Evolutionary conservation across 2,113 vertebrate genomes (phyloP), one percentile per base, ranked within the genome.

Genomic region (Anser brachyrhynchus): DNA sequence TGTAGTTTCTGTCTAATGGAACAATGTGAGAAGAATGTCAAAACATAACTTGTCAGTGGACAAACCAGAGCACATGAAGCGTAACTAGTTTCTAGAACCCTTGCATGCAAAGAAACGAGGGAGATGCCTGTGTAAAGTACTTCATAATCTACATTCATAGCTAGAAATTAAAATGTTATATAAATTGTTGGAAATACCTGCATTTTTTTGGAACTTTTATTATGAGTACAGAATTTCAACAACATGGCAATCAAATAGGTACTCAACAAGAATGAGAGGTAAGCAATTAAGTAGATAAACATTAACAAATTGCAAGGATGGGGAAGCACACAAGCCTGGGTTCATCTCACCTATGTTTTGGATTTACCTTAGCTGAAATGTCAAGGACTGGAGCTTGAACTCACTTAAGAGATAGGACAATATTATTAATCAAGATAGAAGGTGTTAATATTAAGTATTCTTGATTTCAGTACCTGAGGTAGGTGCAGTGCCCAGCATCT

Each of bases 71-170:
- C 46, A 26, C 15, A 35, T 51, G 29, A 26, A 39, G 2, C 23
- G 41, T 54, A n/a, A 83, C 1, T 0, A 4, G 4, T 3, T 1
- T 1, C 11, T 70, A 54, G 21, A 66, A 71, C 4, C 2, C 18
- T 66, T 54, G 69, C 8, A 13, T 51, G 14, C 3, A 85, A 76
- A 94, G 41, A 51, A 69, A 88, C 4, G 39, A 66, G 54, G 39
- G 14, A 33, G 1, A 49, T 39, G 4, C 4, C 25, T 35, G 4
- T 44, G 13, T 52, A 23, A 76, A 81, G 41, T 54, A 61, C 6
- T 74, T 49, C 29, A 28, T 35, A 65, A 85, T 26, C 8, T 15
- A 51, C 4, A 57, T 31, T 55, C 22, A 41, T 44, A 80, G 13
- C 17, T 59, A 67, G 69, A 86, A 84, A 77, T 62, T 39, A 26